Percentiles rank a stretch among this genome's conserved stretches.
These are phyloP conservation scores for Bombyx huttoni DNA, from an alignment of 2,888 invertebrate genomes.

Conservation along the genomic window DNA sequence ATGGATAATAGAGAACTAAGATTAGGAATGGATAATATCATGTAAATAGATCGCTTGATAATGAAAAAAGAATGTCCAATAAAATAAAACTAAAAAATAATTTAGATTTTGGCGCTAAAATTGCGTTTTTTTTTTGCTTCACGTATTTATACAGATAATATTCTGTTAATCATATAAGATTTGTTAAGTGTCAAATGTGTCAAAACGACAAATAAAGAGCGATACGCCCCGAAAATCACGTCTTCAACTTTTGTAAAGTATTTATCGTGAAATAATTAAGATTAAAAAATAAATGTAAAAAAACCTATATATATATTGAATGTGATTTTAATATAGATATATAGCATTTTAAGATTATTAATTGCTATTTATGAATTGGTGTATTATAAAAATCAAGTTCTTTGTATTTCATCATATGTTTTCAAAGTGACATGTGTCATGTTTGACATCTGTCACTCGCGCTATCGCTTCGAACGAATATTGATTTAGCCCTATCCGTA, in stretches of 20 bases:
- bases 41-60: too few relatives aligned
- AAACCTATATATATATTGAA: neutral
- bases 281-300: neutral
- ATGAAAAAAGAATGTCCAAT: too few relatives aligned
- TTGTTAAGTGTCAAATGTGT: too few relatives aligned
- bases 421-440: neutral
- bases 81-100: too few relatives aligned
- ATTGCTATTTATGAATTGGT: neutral
- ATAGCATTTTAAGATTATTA: neutral
- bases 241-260: neutral
- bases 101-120: too few relatives aligned
- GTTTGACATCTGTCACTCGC: neutral
- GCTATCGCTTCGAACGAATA: neutral
- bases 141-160: too few relatives aligned
- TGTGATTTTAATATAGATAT: neutral
- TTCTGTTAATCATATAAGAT: too few relatives aligned
- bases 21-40: too few relatives aligned
- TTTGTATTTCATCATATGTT: constrained; percentile 4
- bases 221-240: neutral
- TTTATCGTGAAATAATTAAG: neutral
- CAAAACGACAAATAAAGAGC: too few relatives aligned
- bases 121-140: too few relatives aligned
- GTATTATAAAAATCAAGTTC: constrained; percentile 4
- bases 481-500: neutral
- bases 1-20: too few relatives aligned